Base-by-base conservation (phyloP, 2,113 vertebrate genomes). In the Pyxicephalus adspersus region DNA sequence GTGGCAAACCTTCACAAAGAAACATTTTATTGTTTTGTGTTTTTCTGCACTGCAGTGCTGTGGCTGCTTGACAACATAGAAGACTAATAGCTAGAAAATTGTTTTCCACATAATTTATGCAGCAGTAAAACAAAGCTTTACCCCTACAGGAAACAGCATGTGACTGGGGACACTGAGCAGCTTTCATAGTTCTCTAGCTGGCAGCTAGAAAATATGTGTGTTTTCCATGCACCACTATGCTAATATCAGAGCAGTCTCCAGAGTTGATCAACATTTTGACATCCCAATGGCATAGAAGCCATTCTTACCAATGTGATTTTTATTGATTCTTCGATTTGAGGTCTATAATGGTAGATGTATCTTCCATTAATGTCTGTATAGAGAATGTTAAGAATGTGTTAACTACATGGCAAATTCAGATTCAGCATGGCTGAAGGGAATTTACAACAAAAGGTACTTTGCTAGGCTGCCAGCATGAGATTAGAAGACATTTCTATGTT, bases 51-150 rank as follows among this genome's bases (percentile, higher is more conserved):
- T 26, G 54, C 28, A 58, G 19, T 72, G 55, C 57, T 31, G 18
- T 26, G 25, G 17, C 50, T 76, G 66, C 29, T 60, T 15, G 58
- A 68, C 65, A 31, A 50, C 25, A 38, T 28, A 23, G 17, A 51
- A 63, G 17, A 72, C 20, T 28, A 73, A 81, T 81, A 64, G 64
- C 58, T 55, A 28, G 25, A 2, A 26, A n/a, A 63, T 73, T 81
- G 78, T 81, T 81, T n/a, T 58, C 25, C 0, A 5, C 1, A 18
- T 81, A 73, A 81, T 81, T 64, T 52, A 81, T 73, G 78, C 67
- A 55, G 78, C 38, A 54, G 34, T 29, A 80, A 55, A 72, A 72
- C 78, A 63, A 65, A 71, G 77, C 31, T 15, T 4, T 63, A 51
- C 29, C 64, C 45, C 57, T 81, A 73, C 78, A 55, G 78, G 50